Base-by-base conservation (phyloP, 2,888 invertebrate genomes). In the Chrysolina haemoptera region DNA sequence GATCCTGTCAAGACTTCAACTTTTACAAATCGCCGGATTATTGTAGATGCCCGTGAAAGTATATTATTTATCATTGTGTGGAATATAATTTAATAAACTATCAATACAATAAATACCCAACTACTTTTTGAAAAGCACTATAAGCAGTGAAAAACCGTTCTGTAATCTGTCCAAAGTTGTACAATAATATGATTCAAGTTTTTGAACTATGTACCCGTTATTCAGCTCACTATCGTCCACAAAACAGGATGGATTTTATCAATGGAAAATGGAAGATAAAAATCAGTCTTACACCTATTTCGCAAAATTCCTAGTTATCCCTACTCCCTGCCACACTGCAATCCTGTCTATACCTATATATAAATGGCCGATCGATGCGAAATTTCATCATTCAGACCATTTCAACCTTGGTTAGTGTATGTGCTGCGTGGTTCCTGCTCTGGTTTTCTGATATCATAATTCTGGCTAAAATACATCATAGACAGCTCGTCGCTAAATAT, bases 401-500 rank as follows among this genome's bases (percentile, higher is more conserved):
- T 27, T 12, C 59, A 35, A 59, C 27, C 35, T 59, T 35, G 27
- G 27, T 35, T 35, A 59, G 59, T 59, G 59, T 35, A 6, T 35
- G 35, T n/a, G 59, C 0, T 35, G 8, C 11, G 59, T 59, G 59
- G 14, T 22, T 22, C 35, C 18, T n/a, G 16, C 5, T 27, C 53
- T 40, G 50, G 64, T 55, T 68, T 71, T 41, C 41, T 40, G 59
- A 65, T 50, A 62, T n/a, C 1, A 66, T 16, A 73, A 85, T 78
- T 81, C 86, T 86, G 86, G 86, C 86, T 83, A 83, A 82, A 76
- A 55, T 43, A 67, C 75, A 73, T 48, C 75, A 73, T 48, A 65
- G 48, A 68, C 71, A 84, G 89, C 88, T 88, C 85, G 88, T 88
- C 87, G 90, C 91, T 84, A 91, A 84, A 89, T 91, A 88, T 88